Conservation (phyloP, 2,113 vertebrate species). For the Vulpes lagopus region DNA sequence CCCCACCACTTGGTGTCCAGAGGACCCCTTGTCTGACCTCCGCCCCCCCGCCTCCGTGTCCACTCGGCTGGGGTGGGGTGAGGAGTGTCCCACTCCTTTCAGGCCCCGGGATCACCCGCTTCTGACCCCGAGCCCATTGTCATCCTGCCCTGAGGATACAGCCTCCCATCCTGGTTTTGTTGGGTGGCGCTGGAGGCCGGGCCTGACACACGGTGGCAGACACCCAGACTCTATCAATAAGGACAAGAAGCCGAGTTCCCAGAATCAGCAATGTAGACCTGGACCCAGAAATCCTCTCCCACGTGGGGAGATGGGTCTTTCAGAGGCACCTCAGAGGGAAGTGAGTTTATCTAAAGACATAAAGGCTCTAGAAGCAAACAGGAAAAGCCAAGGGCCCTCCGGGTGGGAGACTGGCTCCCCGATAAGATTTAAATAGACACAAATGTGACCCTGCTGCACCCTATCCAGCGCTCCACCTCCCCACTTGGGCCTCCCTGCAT, state of each 20-base stretch:
- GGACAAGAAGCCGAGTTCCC: not conserved
- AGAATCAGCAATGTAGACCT: not conserved
- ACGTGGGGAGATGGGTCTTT: no score
- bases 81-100: no score
- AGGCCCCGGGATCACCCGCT: not conserved
- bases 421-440: accelerated
- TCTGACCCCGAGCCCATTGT: no score
- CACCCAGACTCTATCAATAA: not conserved
- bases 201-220: not conserved
- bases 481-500: accelerated
- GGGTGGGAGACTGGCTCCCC: accelerated
- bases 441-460: accelerated
- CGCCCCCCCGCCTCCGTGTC: no score
- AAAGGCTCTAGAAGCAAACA: not conserved
- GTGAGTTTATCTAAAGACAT: not conserved
- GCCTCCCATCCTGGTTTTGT: not conserved
- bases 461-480: accelerated
- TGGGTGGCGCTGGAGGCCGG: not conserved
- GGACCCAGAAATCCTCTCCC: not conserved
- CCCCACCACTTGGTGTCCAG: not conserved
- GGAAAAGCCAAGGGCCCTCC: no score
- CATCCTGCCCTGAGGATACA: not conserved
- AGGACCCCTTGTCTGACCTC: not conserved
- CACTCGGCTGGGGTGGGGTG: accelerated
- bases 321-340: not conserved